phyloP scores from a whole-genome alignment of 2,797 vertebrate genomes.

The Brachyrhaphis roseni region DNA sequence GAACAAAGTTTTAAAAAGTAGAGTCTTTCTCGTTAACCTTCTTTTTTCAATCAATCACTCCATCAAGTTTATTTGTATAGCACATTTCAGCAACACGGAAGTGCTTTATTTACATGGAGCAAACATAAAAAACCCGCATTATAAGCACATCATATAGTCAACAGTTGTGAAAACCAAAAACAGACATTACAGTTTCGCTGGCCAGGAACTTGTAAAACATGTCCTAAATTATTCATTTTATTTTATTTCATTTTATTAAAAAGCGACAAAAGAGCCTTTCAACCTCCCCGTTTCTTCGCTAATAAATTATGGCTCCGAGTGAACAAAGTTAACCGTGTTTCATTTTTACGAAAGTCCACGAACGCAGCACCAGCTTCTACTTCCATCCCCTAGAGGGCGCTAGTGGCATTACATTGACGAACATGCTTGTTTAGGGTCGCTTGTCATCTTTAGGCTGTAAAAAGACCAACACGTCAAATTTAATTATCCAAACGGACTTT shows the following conservation, averaged over 20 bases:
- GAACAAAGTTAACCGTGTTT: neutral
- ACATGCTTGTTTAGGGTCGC: constrained; percentile 29
- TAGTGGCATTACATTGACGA: constrained; percentile 17
- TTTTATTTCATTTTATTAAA: neutral
- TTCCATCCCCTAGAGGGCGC: neutral
- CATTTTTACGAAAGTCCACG: constrained; percentile 10
- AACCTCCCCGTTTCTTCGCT: neutral
- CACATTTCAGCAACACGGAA: too few relatives aligned
- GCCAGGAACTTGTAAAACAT: neutral
- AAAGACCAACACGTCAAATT: neutral
- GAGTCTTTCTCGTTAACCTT: neutral
- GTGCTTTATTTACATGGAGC: too few relatives aligned
- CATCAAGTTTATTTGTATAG: too few relatives aligned
- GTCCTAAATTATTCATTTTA: neutral
- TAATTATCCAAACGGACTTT: neutral
- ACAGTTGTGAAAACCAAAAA: too few relatives aligned
- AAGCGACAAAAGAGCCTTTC: neutral
- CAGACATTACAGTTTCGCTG: neutral
- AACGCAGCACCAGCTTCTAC: constrained; percentile 21
- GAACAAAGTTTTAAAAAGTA: neutral
- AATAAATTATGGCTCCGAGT: neutral
- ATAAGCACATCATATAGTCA: too few relatives aligned
- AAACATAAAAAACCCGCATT: too few relatives aligned
- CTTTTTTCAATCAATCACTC: neutral
- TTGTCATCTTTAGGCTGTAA: neutral